These are phyloP conservation scores for Neuroterus valhalla DNA, from an alignment of 1,140 invertebrate genomes.

Conservation along the genomic window DNA sequence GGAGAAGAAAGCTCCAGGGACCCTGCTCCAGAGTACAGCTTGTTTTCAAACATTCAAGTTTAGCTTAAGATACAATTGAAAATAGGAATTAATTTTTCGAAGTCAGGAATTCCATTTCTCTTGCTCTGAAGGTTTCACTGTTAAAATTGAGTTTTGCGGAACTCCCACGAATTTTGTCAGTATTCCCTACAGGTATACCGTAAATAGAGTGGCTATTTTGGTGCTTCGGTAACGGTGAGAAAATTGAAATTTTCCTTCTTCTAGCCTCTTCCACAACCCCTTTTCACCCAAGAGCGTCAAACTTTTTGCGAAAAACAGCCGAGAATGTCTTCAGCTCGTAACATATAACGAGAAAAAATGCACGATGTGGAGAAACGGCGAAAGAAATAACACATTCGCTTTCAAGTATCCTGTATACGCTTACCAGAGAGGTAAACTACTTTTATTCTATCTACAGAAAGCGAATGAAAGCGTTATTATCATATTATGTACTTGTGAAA, in stretches of 20 bases:
- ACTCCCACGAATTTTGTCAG: no score
- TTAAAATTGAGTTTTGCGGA: no score
- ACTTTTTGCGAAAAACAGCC: background rate
- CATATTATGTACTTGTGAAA: no score
- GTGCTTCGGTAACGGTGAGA: background rate
- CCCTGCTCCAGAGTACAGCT: no score
- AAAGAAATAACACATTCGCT: conserved; percentile 5
- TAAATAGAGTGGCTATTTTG: no score
- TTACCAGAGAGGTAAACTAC: background rate
- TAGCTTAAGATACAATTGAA: background rate
- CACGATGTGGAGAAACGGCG: background rate
- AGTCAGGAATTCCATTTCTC: background rate
- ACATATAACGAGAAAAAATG: background rate
- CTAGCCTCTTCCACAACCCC: background rate
- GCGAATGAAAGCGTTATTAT: background rate
- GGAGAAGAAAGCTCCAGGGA: no score
- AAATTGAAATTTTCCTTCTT: background rate
- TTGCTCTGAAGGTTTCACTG: no score
- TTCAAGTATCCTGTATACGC: background rate
- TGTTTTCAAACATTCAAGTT: no score
- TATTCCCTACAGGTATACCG: no score
- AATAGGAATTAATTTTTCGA: background rate
- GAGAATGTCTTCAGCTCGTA: background rate
- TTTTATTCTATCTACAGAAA: background rate
- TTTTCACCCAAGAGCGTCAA: background rate